phyloP scores from a whole-genome alignment of 2,888 invertebrate genomes.

The Epirrhoe alternata region DNA sequence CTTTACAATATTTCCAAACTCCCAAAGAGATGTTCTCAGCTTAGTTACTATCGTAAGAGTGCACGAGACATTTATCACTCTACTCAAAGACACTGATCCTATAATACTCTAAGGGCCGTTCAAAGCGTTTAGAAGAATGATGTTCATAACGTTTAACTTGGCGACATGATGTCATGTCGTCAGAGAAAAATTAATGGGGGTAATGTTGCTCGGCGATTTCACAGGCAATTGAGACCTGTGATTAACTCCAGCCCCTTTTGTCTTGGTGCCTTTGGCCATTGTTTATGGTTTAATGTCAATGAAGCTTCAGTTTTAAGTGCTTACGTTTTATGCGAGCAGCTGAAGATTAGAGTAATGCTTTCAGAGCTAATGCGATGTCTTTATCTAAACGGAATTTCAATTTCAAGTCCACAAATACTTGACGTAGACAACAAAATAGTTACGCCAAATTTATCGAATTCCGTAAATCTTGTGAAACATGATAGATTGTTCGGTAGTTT shows the following conservation, averaged over 20 bases:
- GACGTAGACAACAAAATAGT: slow-evolving; percentile 2
- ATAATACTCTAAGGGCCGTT: slow-evolving; percentile 57
- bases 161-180: slow-evolving; percentile 59
- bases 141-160: slow-evolving; percentile 62
- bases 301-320: not conserved
- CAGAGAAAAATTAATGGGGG: slow-evolving; percentile 68
- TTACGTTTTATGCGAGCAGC: not conserved
- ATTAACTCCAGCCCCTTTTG: slow-evolving; percentile 51
- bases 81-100: slow-evolving; percentile 64
- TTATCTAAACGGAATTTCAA: not conserved
- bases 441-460: slow-evolving; percentile 3
- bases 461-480: slow-evolving; percentile 20
- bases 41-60: slow-evolving; percentile 38
- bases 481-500: slow-evolving; percentile 19
- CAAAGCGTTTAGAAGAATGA: slow-evolving; percentile 55
- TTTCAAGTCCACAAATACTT: not conserved
- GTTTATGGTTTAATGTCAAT: not conserved
- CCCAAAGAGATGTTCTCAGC: slow-evolving; percentile 28
- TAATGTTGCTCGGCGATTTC: slow-evolving; percentile 60
- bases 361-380: not conserved
- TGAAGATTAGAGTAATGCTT: not conserved
- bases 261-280: slow-evolving; percentile 1
- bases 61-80: slow-evolving; percentile 63
- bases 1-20: slow-evolving; percentile 17
- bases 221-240: slow-evolving; percentile 59